These are phyloP conservation scores for Struthidea cinerea DNA, from an alignment of 2,113 vertebrate genomes.

Conservation along the genomic window DNA sequence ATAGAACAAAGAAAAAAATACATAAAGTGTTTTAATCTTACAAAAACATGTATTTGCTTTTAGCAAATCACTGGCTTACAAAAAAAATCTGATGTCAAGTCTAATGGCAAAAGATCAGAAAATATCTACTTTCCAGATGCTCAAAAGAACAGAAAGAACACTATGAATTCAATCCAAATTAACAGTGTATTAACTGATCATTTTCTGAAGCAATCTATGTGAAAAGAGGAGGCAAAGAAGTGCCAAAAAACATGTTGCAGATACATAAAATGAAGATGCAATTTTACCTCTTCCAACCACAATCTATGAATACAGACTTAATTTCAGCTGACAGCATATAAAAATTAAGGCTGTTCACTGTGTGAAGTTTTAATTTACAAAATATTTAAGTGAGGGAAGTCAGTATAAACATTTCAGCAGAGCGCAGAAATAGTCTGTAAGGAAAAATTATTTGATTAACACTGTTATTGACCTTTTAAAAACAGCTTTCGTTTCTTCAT, in stretches of 20 bases:
- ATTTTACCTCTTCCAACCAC: background rate
- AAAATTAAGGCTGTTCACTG: background rate
- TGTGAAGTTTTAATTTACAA: background rate
- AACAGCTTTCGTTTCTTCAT: background rate
- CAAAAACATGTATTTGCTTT: background rate
- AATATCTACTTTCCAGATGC: background rate
- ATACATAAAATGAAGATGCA: background rate
- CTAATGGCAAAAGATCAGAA: background rate
- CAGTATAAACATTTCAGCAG: background rate
- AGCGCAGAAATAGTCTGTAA: rapidly evolving
- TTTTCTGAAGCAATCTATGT: background rate
- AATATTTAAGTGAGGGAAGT: background rate
- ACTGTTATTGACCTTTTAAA: background rate
- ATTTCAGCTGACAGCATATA: background rate
- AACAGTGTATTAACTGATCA: background rate
- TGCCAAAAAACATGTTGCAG: background rate
- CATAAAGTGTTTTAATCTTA: background rate
- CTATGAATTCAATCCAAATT: background rate
- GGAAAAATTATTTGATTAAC: background rate
- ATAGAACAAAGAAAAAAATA: background rate
- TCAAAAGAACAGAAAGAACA: background rate
- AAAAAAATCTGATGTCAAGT: background rate
- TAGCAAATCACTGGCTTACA: background rate
- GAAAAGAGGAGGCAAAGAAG: background rate
- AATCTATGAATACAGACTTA: background rate